Base-by-base conservation (phyloP, 2,888 invertebrate genomes). In the Osmoderma eremita region DNA sequence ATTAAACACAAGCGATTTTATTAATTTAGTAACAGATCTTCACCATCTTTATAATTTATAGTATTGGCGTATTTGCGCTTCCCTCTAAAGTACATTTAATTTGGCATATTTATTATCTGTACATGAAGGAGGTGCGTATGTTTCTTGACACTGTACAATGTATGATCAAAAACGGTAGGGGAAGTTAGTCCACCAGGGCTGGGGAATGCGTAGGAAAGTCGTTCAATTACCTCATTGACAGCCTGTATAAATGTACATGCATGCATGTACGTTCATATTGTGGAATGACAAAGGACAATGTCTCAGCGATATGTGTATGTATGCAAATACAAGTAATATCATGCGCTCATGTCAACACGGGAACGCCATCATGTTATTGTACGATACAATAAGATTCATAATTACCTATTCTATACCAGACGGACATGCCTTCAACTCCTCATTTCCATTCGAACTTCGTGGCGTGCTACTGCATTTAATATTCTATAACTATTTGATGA, bases 251-350 rank as follows among this genome's bases (percentile, higher is more conserved):
- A 17, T 36, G 36, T 24, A 30, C 53, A 38, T 53, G 20, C 49
- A 22, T 53, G 17, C 20, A 3, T 20, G 38, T 39, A 17, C 39
- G 13, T 54, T 17, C 18, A 30, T 45, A 61, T 17, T 45, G 17
- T 61, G 58, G 58, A 61, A 61, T 61, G 58, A 61, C 58, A 30
- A 24, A 61, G 58, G 58, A 61, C 58, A 61, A 61, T 61, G 58
- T 61, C 45, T 61, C 45, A 10, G 45, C 24, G 58, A 61, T 61
- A 61, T 56, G 42, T 42, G 22, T 22, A 22, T 41, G 41, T 20
- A 56, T 56, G n/a, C n/a, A n/a, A n/a, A n/a, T 30, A 30, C 30
- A 30, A 30, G 30, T 30, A 30, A 6, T 45, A 61, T 45, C 45
- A 45, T 24, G 17, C 58, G 41, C 18, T 61, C 45, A 61, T 61